These are phyloP conservation scores for Sialis lutaria DNA, from an alignment of 2,888 invertebrate genomes.

Conservation along the genomic window DNA sequence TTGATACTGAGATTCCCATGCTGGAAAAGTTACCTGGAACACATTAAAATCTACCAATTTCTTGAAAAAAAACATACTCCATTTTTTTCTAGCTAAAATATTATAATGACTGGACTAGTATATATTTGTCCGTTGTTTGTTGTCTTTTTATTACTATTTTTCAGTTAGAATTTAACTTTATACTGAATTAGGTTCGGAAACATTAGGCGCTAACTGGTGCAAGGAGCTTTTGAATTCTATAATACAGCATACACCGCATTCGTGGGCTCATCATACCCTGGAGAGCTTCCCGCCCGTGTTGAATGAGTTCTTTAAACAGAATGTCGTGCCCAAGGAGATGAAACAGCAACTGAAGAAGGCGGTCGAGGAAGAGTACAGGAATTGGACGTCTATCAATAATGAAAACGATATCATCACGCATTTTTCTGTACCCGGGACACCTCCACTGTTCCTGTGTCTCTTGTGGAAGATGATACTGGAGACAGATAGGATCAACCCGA, in stretches of 20 bases:
- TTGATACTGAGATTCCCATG: no score
- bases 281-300: conserved; percentile 82
- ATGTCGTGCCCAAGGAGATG: conserved; percentile 71
- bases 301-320: conserved; percentile 78
- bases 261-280: conserved; percentile 86
- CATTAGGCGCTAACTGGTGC: conserved; percentile 59
- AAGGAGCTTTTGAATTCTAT: conserved; percentile 78
- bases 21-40: no score
- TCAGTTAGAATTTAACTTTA: neutral
- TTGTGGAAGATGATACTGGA: conserved; percentile 93
- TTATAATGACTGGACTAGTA: no score
- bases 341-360: conserved; percentile 82
- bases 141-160: neutral
- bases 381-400: conserved; percentile 94
- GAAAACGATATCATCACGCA: conserved; percentile 93
- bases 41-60: no score
- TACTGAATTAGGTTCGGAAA: conserved; percentile 7
- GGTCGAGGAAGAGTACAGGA: conserved; percentile 88
- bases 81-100: no score
- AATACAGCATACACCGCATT: conserved; percentile 87
- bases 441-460: conserved; percentile 78
- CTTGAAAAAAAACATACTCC: no score
- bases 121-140: neutral
- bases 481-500: conserved; percentile 81
- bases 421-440: conserved; percentile 85